Base-by-base conservation (phyloP, 2,888 invertebrate genomes). In the Beris chalybata region DNA sequence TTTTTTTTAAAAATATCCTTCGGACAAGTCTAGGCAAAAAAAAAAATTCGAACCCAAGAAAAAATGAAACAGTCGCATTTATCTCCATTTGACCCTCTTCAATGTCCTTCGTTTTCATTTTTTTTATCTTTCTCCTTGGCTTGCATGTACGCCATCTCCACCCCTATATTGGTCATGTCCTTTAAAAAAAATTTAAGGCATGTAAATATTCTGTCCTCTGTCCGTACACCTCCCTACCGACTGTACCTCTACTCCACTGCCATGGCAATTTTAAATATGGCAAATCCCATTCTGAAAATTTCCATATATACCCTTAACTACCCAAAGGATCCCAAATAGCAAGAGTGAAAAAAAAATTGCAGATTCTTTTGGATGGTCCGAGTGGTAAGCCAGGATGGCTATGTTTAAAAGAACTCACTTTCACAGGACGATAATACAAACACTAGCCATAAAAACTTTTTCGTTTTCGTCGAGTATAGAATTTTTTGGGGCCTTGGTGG, bases 31-130 rank as follows among this genome's bases (percentile, higher is more conserved):
- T 52, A 53, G 38, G 31, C 12, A 47, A 31, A 50, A 59, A 59
- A 61, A 59, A 61, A 61, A 61, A 52, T 11, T 15, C 29, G 6
- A 64, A 11, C 52, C 64, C 12, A 56, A 55, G 56, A 48, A 65
- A 38, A 58, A 65, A 65, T 65, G 65, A 57, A 65, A 65, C 52
- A 65, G 57, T 69, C 71, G 74, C 71, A 80, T 80, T 80, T 80
- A 80, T 80, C 79, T 80, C 78, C 78, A 79, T 80, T 80, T 80
- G 80, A 80, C 80, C 80, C 80, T 80, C 79, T 80, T 80, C 79
- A 80, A 80, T 79, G 77, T 78, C 75, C 78, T 79, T 31, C 32
- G 31, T 48, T 54, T 61, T 11, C 61, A 47, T 55, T 61, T 61
- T 66, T 66, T 47, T 13, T 45, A 56, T 55, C 30, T n/a, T 13